phyloP scores from a whole-genome alignment of 2,113 vertebrate species.

The Clarias gariepinus region DNA sequence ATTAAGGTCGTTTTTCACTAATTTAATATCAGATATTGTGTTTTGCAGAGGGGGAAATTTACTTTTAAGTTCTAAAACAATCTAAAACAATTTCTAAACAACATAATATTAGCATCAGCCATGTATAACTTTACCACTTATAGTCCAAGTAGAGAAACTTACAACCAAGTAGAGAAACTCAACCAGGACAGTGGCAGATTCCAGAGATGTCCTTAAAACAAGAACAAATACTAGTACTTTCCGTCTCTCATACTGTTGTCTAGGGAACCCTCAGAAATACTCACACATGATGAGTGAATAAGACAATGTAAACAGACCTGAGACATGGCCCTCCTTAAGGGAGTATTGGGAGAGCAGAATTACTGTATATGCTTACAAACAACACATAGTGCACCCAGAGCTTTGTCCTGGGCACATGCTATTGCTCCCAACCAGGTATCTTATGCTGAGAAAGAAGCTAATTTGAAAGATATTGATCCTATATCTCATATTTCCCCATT shows the following conservation, averaged over 20 bases:
- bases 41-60: neutral
- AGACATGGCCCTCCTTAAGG: neutral
- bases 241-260: neutral
- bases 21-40: neutral
- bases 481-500: neutral
- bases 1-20: neutral
- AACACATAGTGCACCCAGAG: neutral
- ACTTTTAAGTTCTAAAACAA: neutral
- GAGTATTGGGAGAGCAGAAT: neutral
- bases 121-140: neutral
- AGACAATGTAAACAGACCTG: neutral
- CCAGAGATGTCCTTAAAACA: neutral
- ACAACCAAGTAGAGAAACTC: neutral
- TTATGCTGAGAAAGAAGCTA: neutral
- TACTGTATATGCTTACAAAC: neutral
- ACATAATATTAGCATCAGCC: neutral
- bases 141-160: neutral
- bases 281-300: neutral
- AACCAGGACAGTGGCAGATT: neutral
- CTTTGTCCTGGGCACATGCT: neutral
- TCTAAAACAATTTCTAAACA: neutral
- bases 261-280: neutral
- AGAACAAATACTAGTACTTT: no score
- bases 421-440: neutral
- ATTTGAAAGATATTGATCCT: neutral